phyloP scores from a whole-genome alignment of 2,797 vertebrate genomes.

The Vultur gryphus region DNA sequence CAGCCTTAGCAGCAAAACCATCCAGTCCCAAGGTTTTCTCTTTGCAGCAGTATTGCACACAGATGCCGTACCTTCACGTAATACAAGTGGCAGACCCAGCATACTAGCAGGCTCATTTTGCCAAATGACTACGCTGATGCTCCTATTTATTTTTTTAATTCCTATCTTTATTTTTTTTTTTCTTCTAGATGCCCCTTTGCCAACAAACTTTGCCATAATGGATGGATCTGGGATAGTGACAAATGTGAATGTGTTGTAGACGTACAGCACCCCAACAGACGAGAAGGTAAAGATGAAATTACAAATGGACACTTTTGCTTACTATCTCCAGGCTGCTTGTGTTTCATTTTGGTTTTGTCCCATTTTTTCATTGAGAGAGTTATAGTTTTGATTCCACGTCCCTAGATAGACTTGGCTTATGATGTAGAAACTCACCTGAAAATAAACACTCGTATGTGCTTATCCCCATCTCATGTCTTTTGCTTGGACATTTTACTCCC shows the following conservation, averaged over 20 bases:
- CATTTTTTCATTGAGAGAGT: not conserved
- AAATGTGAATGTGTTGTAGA: slow-evolving; percentile 87
- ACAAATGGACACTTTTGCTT: not conserved
- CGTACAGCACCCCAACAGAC: slow-evolving; percentile 58
- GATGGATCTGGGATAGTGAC: slow-evolving; percentile 89
- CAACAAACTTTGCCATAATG: slow-evolving; percentile 84
- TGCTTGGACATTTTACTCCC: not conserved
- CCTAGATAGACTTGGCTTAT: not conserved
- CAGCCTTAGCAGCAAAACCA: not conserved
- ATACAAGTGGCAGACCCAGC: not conserved
- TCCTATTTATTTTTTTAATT: not conserved
- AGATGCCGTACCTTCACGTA: not conserved
- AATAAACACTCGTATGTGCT: not conserved
- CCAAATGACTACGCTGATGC: not conserved
- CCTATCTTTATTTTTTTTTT: not conserved
- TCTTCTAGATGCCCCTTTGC: slow-evolving; percentile 77
- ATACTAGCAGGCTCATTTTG: not conserved
- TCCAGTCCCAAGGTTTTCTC: not conserved
- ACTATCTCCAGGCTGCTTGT: not conserved
- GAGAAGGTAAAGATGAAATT: slow-evolving; percentile 69
- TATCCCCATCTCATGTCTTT: not conserved
- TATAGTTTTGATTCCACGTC: not conserved
- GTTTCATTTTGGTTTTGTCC: not conserved
- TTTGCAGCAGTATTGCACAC: not conserved
- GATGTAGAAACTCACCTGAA: not conserved